Evolutionary conservation across 2,113 vertebrate species (phyloP), one percentile per base, ranked within the genome.

Genomic region (Hemicordylus capensis): DNA sequence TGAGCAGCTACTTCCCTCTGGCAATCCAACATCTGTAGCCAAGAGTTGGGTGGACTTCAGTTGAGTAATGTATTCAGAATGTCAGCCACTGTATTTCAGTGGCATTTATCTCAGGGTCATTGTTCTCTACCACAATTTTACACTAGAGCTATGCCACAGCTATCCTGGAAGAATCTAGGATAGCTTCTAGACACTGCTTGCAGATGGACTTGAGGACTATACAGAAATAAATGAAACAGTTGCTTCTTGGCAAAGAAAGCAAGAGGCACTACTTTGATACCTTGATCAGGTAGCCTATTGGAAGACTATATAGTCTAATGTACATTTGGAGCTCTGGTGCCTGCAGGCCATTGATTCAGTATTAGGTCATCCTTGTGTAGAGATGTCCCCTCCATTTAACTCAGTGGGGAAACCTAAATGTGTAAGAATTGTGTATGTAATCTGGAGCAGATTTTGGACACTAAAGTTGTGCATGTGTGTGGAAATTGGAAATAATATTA

Each of bases 401-500:
- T 72, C n/a, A 74, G n/a, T 74, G 72, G 24, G 69, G 54, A 80
- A 67, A 6, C 4, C 22, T 34, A 28, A 12, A 39, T 22, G 28
- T 51, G 44, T 31, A 72, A 54, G 69, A 73, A 8, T 15, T 61
- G 34, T 73, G 24, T 19, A 74, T 83, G 6, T 34, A 8, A 48
- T 26, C 59, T 42, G 31, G 42, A 59, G 22, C 56, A 63, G 15
- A 19, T 59, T 59, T 81, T 31, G n/a, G 22, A 24, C 42, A 44
- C 8, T 46, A 28, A 31, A 44, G 2, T 7, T 24, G 26, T 63
- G 48, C 54, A 9, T 63, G 31, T 63, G 12, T 78, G 24, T 9
- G 39, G 15, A n/a, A 37, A 37, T 42, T 22, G 39, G 81, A 24
- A 9, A 70, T 63, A 89, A 90, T 82, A 69, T 54, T 82, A 58